phyloP scores from a whole-genome alignment of 2,888 invertebrate genomes.

The Phortica magna region DNA sequence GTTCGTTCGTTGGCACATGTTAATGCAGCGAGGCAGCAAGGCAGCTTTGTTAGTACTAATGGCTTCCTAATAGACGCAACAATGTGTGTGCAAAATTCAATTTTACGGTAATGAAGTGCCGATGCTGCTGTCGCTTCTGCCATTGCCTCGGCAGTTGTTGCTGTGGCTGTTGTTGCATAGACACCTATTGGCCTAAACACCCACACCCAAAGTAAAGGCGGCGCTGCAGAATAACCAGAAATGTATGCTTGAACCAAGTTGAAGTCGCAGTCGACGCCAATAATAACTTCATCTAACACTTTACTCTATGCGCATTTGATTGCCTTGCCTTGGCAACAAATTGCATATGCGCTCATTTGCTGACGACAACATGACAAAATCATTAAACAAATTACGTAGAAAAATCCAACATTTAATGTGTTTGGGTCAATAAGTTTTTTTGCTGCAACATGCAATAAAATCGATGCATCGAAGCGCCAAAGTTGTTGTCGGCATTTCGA shows the following conservation, averaged over 20 bases:
- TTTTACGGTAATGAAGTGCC: slow-evolving; percentile 69
- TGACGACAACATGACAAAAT: slow-evolving; percentile 24
- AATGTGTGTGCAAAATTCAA: slow-evolving; percentile 67
- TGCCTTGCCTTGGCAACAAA: not conserved
- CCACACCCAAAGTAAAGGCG: not conserved
- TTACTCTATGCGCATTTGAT: not conserved
- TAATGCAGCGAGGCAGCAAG: not conserved
- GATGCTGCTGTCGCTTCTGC: slow-evolving; percentile 29
- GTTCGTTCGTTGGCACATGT: not conserved
- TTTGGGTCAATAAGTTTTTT: slow-evolving; percentile 17
- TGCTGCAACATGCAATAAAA: not conserved
- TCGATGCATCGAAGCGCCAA: not conserved
- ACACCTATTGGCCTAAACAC: not conserved
- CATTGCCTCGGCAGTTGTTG: slow-evolving; percentile 5
- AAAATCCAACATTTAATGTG: slow-evolving; percentile 6
- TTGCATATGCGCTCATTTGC: not conserved
- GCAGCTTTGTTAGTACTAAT: slow-evolving; percentile 9
- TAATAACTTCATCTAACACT: slow-evolving; percentile 51
- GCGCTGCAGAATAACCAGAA: slow-evolving; percentile 42
- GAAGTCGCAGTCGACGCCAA: not conserved
- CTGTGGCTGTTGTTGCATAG: slow-evolving; percentile 31
- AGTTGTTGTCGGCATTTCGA: not conserved
- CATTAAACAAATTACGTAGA: slow-evolving; percentile 28
- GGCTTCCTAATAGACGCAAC: slow-evolving; percentile 23
- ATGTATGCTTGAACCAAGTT: slow-evolving; percentile 36